phyloP scores from a whole-genome alignment of 2,797 vertebrate genomes.

The Mionectes olivaceus region DNA sequence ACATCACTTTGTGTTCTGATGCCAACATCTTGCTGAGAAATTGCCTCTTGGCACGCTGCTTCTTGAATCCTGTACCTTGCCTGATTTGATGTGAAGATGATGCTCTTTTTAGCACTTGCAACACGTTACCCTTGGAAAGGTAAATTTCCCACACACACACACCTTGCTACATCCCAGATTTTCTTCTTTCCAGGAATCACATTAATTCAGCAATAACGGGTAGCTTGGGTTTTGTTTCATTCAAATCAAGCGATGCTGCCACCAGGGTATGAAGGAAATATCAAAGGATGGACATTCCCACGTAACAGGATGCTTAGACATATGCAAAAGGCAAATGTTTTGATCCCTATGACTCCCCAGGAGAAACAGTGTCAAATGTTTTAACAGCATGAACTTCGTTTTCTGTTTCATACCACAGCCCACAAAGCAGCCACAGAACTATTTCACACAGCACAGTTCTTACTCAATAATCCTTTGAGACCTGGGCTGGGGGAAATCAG shows the following conservation, averaged over 20 bases:
- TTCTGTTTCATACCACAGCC: not conserved
- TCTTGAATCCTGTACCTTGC: conserved; percentile 54
- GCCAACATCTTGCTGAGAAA: conserved; percentile 73
- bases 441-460: not conserved
- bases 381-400: not conserved
- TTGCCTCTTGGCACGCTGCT: conserved; percentile 72
- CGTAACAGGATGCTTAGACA: not conserved
- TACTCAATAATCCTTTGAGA: not conserved
- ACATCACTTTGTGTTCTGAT: conserved; percentile 75
- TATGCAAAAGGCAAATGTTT: not conserved
- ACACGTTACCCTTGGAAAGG: conserved; percentile 42
- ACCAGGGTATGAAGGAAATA: not conserved
- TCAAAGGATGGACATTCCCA: not conserved
- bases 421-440: not conserved
- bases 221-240: not conserved
- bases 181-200: not conserved
- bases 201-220: not conserved
- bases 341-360: not conserved
- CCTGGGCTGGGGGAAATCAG: not conserved
- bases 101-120: conserved; percentile 73
- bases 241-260: not conserved
- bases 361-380: not conserved
- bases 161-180: not conserved
- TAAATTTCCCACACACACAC: not conserved
- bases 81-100: conserved; percentile 69